These are phyloP conservation scores for Scaptomyza parva DNA, from an alignment of 2,888 invertebrate species.

Conservation along the genomic window DNA sequence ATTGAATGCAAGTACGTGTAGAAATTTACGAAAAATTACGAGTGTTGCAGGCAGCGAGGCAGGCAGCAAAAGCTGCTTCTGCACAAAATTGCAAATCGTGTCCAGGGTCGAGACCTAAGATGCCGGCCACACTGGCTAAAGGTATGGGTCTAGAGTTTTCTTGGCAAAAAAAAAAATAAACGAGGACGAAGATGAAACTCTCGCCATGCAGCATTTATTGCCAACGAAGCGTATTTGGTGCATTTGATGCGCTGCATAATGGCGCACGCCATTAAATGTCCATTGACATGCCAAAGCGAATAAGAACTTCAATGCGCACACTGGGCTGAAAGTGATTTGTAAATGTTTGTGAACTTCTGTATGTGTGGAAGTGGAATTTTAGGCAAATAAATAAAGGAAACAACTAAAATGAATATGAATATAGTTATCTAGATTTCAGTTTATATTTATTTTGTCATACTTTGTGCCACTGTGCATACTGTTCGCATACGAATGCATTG, in stretches of 20 bases:
- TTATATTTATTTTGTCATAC: neutral
- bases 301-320: conserved; percentile 46
- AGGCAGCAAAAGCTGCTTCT: conserved; percentile 52
- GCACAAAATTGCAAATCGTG: conserved; percentile 81
- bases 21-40: conserved; percentile 82
- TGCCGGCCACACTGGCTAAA: conserved; percentile 31
- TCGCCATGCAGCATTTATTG: conserved; percentile 80
- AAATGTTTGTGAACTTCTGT: neutral
- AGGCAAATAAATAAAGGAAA: too few species aligned
- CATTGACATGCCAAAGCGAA: conserved; percentile 75
- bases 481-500: conserved; percentile 20
- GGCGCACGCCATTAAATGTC: conserved; percentile 82
- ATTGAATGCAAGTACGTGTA: conserved; percentile 81
- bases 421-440: neutral
- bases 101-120: conserved; percentile 50
- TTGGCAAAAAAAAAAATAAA: conserved; percentile 10
- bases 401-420: too few species aligned
- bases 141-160: conserved; percentile 14
- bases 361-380: too few species aligned
- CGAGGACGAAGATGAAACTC: conserved; percentile 13
- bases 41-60: conserved; percentile 39
- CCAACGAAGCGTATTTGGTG: conserved; percentile 82
- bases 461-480: conserved; percentile 30
- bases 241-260: conserved; percentile 83
- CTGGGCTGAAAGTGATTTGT: conserved; percentile 26